These are phyloP conservation scores for Pelecanoides urinatrix DNA, from an alignment of 2,113 vertebrate genomes.

Conservation along the genomic window DNA sequence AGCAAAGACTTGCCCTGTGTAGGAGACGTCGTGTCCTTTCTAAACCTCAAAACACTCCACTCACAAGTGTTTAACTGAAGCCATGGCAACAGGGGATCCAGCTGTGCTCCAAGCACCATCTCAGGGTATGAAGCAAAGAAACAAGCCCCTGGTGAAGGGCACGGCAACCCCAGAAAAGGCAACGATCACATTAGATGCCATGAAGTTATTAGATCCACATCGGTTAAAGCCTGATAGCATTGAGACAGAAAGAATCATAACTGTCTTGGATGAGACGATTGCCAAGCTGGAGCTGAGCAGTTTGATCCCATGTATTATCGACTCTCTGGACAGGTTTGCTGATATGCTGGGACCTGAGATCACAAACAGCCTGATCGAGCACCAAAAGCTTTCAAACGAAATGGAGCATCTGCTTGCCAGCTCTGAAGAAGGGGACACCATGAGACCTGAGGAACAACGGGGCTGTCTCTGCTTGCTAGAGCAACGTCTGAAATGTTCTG, in stretches of 20 bases:
- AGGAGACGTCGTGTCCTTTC: not conserved
- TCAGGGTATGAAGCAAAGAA: not conserved
- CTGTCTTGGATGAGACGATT: not conserved
- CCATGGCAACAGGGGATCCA: not conserved
- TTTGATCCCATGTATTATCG: not conserved
- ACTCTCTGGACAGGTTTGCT: not conserved
- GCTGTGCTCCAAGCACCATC: not conserved
- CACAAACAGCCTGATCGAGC: not conserved
- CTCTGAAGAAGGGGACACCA: not conserved
- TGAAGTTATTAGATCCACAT: not conserved
- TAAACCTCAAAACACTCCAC: not conserved
- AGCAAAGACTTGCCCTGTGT: not conserved
- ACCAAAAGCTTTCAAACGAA: not conserved
- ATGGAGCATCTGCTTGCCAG: not conserved
- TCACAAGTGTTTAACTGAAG: not conserved
- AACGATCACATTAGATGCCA: accelerated
- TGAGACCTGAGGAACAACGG: accelerated
- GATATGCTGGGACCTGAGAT: conserved; percentile 24
- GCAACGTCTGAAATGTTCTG: not conserved
- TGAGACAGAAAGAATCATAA: not conserved
- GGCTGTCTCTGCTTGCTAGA: not conserved
- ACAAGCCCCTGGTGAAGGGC: not conserved
- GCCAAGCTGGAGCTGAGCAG: conserved; percentile 38
- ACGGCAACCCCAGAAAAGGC: not conserved
- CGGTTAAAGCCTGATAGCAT: not conserved